These are phyloP conservation scores for Xerus inauris DNA, from an alignment of 2,113 vertebrate genomes.

Conservation along the genomic window DNA sequence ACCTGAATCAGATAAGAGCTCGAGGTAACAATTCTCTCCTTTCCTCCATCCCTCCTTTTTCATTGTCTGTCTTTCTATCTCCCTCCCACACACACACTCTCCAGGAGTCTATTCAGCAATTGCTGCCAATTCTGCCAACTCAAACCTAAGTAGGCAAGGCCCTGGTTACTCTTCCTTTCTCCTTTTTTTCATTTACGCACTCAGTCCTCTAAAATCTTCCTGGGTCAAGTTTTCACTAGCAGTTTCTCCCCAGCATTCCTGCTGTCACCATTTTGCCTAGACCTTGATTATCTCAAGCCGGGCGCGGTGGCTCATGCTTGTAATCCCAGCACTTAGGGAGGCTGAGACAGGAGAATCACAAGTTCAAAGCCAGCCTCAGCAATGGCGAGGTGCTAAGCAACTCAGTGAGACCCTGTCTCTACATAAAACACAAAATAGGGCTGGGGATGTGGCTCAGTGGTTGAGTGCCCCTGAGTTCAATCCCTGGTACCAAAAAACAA, in stretches of 20 bases:
- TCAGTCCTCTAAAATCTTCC: neutral
- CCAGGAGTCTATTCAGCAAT: neutral
- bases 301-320: no score
- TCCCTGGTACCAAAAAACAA: no score
- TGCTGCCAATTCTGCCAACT: neutral
- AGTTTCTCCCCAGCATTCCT: neutral
- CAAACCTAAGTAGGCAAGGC: neutral
- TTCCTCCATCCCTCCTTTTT: neutral
- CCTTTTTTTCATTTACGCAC: neutral
- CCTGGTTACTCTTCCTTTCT: neutral
- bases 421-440: no score
- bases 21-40: neutral
- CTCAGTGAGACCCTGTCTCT: no score
- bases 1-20: neutral
- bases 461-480: no score
- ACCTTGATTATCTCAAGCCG: neutral
- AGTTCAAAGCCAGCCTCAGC: no score
- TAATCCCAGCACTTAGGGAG: no score
- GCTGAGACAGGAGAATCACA: no score
- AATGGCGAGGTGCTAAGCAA: no score
- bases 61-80: neutral
- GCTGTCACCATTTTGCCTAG: neutral
- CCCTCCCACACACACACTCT: neutral
- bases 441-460: no score
- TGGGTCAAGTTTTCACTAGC: neutral